These are phyloP conservation scores for Drosophila orosa DNA, from an alignment of 1,140 invertebrate species.

Conservation along the genomic window DNA sequence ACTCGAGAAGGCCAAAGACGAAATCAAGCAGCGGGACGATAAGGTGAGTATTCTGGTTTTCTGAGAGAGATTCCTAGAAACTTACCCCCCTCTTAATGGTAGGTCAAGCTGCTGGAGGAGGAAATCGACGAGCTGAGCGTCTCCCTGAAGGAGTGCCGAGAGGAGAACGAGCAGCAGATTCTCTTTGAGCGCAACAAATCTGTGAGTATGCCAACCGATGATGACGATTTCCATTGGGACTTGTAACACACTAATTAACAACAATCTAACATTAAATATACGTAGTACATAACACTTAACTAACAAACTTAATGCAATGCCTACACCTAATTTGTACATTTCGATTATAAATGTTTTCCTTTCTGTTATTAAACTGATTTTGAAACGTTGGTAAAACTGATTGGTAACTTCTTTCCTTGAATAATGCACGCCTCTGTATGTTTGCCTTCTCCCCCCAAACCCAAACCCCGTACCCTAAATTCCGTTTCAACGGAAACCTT, in stretches of 20 bases:
- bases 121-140: constrained; percentile 88
- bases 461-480: background rate
- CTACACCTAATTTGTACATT: constrained; percentile 34
- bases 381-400: constrained; percentile 24
- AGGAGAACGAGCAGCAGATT: constrained; percentile 87
- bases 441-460: background rate
- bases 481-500: constrained; percentile 14
- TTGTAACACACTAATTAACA: constrained; percentile 34
- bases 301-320: background rate
- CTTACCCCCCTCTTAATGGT: background rate
- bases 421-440: constrained; percentile 17
- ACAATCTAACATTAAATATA: constrained; percentile 10
- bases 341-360: constrained; percentile 47
- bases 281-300: constrained; percentile 37
- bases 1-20: constrained; percentile 88
- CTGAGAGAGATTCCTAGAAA: background rate
- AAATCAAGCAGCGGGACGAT: constrained; percentile 89
- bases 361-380: constrained; percentile 48
- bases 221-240: constrained; percentile 71
- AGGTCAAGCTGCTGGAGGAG: constrained; percentile 86
- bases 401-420: constrained; percentile 42
- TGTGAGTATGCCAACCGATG: constrained; percentile 86
- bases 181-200: constrained; percentile 87
- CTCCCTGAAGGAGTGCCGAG: constrained; percentile 87
- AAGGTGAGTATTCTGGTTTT: constrained; percentile 85